Evolutionary conservation across 2,797 vertebrate species (phyloP), one percentile per base, ranked within the genome.

Genomic region (Liparis tanakae): DNA sequence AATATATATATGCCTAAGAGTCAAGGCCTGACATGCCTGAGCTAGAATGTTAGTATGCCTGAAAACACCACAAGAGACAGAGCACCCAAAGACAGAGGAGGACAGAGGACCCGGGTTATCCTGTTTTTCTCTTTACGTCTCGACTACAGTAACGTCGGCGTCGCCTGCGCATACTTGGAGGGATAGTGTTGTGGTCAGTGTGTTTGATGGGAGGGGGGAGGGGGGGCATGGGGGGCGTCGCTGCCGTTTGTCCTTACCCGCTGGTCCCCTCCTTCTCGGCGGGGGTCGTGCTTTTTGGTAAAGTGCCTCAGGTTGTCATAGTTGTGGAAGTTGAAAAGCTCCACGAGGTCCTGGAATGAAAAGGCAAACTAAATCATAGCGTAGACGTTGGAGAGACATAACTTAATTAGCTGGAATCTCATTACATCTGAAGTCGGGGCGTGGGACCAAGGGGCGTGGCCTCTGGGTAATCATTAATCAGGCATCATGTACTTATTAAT

Each of bases 261-360:
- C 88, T 98, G 97, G 88, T 99, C 98, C 14, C 98, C 98, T 54
- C 98, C 98, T 93, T 99, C 98, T 67, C 96, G 93, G 79, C 98
- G 97, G 79, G 98, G 98, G 87, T 99, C 98, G 66, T 97, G 95
- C 90, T 99, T 99, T 95, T 98, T 99, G 73, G 97, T 94, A 78
- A 98, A 99, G 91, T 99, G 98, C 83, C 97, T 95, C 94, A 99
- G 89, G 92, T 99, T 99, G 93, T 99, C 98, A 51, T 99, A 99
- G 93, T 99, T 99, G 93, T 99, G 98, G 90, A 99, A 99, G 93
- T 99, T 99, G 89, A 96, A 99, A 78, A 97, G 90, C 77, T 96
- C 96, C 86, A 99, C 98, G 44, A 99, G 95, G 87, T 99, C 98
- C 98, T 99, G 90, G 13, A 92, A 82, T 5, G 14, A 62, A 64